Evolutionary conservation across 2,113 vertebrate species (phyloP).

Genomic region (Stegostoma tigrinum): DNA sequence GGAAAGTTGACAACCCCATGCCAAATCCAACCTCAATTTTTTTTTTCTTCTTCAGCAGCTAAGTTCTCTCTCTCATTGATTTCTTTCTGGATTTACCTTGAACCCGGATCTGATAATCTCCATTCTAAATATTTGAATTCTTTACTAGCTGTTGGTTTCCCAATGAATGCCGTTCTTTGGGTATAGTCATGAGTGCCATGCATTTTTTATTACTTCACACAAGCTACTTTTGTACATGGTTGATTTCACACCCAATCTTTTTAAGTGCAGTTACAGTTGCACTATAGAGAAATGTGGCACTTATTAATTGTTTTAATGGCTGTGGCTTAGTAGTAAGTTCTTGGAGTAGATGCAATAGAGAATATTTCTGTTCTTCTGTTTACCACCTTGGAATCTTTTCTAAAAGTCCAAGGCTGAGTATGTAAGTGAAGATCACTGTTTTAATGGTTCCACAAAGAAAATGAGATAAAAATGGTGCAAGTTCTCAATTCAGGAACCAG

Average conservation of each 20-base stretch:
- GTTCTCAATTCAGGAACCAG: neutral
- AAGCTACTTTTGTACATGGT: neutral
- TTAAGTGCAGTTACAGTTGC: no score
- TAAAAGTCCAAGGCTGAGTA: no score
- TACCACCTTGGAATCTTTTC: neutral
- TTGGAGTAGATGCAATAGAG: neutral
- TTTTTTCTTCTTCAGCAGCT: neutral
- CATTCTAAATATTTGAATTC: neutral
- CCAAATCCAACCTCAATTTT: neutral
- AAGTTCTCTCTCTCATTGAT: neutral
- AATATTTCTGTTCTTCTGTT: neutral
- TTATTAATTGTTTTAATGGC: neutral
- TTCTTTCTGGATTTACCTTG: neutral
- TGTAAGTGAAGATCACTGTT: neutral
- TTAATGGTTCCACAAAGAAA: neutral
- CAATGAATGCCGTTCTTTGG: neutral
- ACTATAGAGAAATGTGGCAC: no score
- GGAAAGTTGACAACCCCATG: no score
- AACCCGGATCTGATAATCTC: no score
- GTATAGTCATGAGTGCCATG: neutral
- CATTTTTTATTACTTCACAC: no score
- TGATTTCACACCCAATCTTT: no score
- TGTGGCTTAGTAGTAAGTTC: neutral
- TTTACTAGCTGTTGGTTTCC: neutral
- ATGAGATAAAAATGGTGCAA: neutral